Percentiles rank a stretch among this genome's conserved stretches.
phyloP scores from a whole-genome alignment of 2,888 invertebrate species.

The Erpobdella octoculata region DNA sequence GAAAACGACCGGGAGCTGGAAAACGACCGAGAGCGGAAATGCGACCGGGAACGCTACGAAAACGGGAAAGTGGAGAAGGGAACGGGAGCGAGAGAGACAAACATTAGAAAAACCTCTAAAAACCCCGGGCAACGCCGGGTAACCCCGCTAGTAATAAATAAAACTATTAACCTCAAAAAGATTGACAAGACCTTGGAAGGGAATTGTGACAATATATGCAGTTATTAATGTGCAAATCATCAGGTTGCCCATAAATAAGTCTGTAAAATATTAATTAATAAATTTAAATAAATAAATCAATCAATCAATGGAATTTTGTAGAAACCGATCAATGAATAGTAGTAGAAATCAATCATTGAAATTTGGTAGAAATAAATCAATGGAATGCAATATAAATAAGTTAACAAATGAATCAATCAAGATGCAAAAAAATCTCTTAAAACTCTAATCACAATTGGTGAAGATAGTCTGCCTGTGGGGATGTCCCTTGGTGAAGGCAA shows the following conservation, averaged over 20 bases:
- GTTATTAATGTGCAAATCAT: slow-evolving; percentile 58
- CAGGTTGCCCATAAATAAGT: slow-evolving; percentile 59
- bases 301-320: background rate
- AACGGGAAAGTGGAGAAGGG: too few species aligned
- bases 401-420: background rate
- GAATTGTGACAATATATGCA: slow-evolving; percentile 57
- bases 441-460: slow-evolving; percentile 55
- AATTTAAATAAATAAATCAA: background rate
- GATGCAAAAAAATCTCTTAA: background rate
- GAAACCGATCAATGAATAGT: background rate
- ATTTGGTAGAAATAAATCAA: background rate
- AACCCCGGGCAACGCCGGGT: too few species aligned
- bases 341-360: background rate
- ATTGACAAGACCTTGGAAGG: slow-evolving; percentile 44
- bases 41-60: too few species aligned
- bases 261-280: slow-evolving; percentile 50
- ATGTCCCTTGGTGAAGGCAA: slow-evolving; percentile 80
- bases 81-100: too few species aligned
- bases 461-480: slow-evolving; percentile 78
- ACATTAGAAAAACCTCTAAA: too few species aligned
- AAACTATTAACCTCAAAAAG: slow-evolving; percentile 46
- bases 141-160: background rate
- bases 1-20: too few species aligned
- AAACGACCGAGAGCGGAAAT: too few species aligned
- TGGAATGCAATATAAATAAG: background rate